Evolutionary conservation across 2,113 vertebrate species (phyloP).

Genomic region (Aviceda subcristata): DNA sequence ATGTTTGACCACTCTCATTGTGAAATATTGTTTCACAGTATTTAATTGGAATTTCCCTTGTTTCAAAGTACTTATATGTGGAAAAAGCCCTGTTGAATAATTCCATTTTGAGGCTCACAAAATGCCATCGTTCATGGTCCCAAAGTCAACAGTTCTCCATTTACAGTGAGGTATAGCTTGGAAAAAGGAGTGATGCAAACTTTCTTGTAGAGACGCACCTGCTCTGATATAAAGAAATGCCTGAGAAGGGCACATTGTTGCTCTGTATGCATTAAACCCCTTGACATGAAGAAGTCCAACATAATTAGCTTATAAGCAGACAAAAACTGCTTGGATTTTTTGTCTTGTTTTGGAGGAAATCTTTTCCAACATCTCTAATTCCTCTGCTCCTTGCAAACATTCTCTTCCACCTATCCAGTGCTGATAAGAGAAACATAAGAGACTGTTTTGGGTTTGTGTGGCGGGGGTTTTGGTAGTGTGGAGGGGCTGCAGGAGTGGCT

Average conservation of each 20-base stretch:
- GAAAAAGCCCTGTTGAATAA: not conserved
- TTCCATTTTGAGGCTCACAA: not conserved
- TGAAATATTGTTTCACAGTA: not conserved
- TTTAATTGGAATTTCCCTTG: not conserved
- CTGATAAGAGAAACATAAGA: not conserved
- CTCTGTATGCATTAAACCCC: not conserved
- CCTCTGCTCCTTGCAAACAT: not conserved
- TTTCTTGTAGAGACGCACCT: not conserved
- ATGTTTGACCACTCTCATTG: not conserved
- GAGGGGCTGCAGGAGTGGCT: too few species aligned
- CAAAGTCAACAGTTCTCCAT: accelerated
- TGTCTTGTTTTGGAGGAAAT: not conserved
- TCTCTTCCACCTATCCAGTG: not conserved
- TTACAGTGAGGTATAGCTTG: not conserved
- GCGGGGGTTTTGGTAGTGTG: too few species aligned
- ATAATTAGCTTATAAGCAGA: not conserved
- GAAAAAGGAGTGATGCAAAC: not conserved
- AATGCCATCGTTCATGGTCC: not conserved
- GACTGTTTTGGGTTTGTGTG: too few species aligned
- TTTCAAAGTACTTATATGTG: not conserved
- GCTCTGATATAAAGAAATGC: not conserved
- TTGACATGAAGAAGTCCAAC: not conserved
- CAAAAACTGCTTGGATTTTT: not conserved
- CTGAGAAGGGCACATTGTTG: accelerated
- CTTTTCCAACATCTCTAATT: not conserved